Evolutionary conservation across 2,888 invertebrate genomes (phyloP), one percentile per base, ranked within the genome.

Genomic region (Eupithecia subumbrata): DNA sequence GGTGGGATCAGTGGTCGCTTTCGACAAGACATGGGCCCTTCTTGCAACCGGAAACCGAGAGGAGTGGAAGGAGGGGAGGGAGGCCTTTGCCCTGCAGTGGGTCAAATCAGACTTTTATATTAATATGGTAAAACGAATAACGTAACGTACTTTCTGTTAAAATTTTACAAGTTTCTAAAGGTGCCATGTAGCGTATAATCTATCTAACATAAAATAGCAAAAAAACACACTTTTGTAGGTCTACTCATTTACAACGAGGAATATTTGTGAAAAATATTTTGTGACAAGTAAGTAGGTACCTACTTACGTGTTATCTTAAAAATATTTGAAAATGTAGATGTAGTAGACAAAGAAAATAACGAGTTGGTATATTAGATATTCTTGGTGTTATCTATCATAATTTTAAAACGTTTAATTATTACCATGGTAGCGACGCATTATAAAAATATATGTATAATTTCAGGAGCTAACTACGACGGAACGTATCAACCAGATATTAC

Each of bases 401-500:
- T 48, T n/a, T n/a, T 48, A 48, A 48, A 18, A 45, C 45, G 18
- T 18, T 48, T 48, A 8, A 18, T 18, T 18, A 18, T 7, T 18
- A n/a, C 18, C 18, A 18, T 18, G 18, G 48, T 48, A 18, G 48
- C 5, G 5, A 45, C 48, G n/a, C 18, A 5, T 25, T 5, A 60
- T 12, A 56, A 22, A 60, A 60, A 60, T 25, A 14, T 25, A 14
- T 14, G 18, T 16, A n/a, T n/a, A 16, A 70, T 84, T 86, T 30
- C 82, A 95, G 95, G 95, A 76, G 95, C 95, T 8, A 95, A 95
- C 81, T 94, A 91, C 69, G 88, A 82, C 0, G 91, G 89, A 0
- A 84, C 83, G 9, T 97, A 96, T 84, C 91, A 92, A 76, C 96
- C 97, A 1, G 97, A 97, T 85, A 95, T 97, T 69, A 98, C 98